These are phyloP conservation scores for Mythimna vitellina DNA, from an alignment of 2,888 invertebrate species.

Conservation along the genomic window DNA sequence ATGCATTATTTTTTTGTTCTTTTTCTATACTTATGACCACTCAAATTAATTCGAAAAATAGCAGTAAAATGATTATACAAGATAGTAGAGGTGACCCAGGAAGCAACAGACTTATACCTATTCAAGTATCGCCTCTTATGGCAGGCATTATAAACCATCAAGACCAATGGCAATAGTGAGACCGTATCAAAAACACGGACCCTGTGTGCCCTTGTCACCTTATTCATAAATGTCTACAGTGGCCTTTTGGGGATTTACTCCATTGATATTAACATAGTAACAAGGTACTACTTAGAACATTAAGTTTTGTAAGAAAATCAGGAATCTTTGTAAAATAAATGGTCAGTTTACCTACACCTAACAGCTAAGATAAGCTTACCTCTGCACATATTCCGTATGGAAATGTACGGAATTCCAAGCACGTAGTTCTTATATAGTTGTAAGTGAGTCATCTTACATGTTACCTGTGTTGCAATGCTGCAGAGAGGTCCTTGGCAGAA, in stretches of 20 bases:
- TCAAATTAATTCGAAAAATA: no score
- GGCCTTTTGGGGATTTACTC: not conserved
- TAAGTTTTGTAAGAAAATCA: not conserved
- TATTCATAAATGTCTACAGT: constrained; percentile 7
- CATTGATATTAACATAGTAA: not conserved
- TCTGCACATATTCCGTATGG: constrained; percentile 18
- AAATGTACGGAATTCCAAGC: constrained; percentile 21
- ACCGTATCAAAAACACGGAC: constrained; percentile 8
- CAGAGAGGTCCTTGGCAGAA: constrained; percentile 18
- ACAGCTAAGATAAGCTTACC: constrained; percentile 19
- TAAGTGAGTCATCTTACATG: constrained; percentile 21
- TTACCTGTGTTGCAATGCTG: constrained; percentile 34
- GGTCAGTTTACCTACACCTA: not conserved
- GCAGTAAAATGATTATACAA: not conserved
- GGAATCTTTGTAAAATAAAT: not conserved
- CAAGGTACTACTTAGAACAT: not conserved
- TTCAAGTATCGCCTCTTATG: not conserved
- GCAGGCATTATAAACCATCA: not conserved
- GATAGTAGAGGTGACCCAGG: not conserved
- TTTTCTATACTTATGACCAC: no score
- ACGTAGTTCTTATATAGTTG: constrained; percentile 40
- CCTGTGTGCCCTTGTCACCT: not conserved
- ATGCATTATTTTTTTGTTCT: no score
- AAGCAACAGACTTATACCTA: no score
- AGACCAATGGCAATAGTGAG: not conserved